Evolutionary conservation across 2,888 invertebrate genomes (phyloP).

Genomic region (Morinoia aosen): DNA sequence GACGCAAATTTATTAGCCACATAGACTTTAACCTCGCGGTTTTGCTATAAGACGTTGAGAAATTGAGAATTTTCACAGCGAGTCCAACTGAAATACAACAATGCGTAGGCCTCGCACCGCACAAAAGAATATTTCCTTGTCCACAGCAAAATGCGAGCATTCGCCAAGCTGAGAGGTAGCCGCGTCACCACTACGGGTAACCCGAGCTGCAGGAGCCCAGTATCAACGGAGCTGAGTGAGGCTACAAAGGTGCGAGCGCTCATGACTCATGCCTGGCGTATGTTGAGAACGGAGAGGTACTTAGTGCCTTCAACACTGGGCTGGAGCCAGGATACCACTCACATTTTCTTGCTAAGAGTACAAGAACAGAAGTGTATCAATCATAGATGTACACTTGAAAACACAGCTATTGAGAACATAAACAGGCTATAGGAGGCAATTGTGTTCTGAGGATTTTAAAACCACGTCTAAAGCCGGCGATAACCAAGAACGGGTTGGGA

Average conservation of each 20-base stretch:
- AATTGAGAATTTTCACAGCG: background rate
- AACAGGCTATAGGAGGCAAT: background rate
- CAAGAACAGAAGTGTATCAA: background rate
- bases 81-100: background rate
- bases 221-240: background rate
- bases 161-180: background rate
- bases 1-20: background rate
- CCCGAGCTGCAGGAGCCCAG: background rate
- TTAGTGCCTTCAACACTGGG: background rate
- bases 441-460: background rate
- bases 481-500: background rate
- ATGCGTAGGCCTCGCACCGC: background rate
- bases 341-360: background rate
- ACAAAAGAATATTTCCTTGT: background rate
- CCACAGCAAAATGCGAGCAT: background rate
- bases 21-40: background rate
- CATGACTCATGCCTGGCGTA: constrained; percentile 4
- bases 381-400: background rate
- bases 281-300: background rate
- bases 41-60: background rate
- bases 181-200: background rate
- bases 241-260: background rate
- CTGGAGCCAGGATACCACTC: background rate
- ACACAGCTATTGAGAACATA: background rate
- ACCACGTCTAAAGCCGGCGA: background rate